These are phyloP conservation scores for Centropristis striata DNA, from an alignment of 2,113 vertebrate genomes.

Conservation along the genomic window DNA sequence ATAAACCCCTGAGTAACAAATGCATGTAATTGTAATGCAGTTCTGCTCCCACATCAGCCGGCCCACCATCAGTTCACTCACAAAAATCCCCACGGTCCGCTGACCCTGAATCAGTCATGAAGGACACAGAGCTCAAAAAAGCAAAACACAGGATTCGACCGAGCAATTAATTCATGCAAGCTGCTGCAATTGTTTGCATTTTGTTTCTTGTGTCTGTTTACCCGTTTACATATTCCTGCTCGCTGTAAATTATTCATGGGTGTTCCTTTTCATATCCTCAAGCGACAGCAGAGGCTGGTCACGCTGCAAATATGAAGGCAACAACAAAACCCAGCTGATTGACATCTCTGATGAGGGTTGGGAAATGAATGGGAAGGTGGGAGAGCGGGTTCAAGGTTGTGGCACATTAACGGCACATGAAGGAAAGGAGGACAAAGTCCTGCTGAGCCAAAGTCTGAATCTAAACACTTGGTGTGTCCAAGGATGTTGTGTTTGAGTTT, in stretches of 20 bases:
- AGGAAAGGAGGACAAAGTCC: background rate
- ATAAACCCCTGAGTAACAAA: conserved; percentile 12
- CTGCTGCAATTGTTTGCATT: conserved; percentile 70
- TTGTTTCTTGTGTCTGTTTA: conserved; percentile 75
- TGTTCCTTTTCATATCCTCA: conserved; percentile 65
- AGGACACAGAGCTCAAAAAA: conserved; percentile 47
- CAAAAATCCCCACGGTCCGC: background rate
- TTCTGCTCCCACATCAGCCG: conserved; percentile 6
- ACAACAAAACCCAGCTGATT: conserved; percentile 37
- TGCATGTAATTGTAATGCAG: conserved; percentile 12
- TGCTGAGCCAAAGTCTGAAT: background rate
- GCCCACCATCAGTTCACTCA: background rate
- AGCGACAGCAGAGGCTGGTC: conserved; percentile 46
- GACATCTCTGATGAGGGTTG: conserved; percentile 6
- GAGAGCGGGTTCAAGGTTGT: background rate
- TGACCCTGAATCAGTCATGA: conserved; percentile 48
- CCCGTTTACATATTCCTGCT: conserved; percentile 64
- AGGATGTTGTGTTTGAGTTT: too few relatives aligned
- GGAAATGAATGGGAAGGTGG: conserved; percentile 33
- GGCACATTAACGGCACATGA: background rate
- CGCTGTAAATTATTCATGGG: conserved; percentile 73
- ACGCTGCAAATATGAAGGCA: conserved; percentile 30
- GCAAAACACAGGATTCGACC: background rate
- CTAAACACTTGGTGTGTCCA: background rate
- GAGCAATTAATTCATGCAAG: conserved; percentile 62